Percentiles rank a stretch among this genome's conserved stretches.
These are phyloP conservation scores for Drosophila birchii DNA, from an alignment of 2,888 invertebrate species.

Conservation along the genomic window DNA sequence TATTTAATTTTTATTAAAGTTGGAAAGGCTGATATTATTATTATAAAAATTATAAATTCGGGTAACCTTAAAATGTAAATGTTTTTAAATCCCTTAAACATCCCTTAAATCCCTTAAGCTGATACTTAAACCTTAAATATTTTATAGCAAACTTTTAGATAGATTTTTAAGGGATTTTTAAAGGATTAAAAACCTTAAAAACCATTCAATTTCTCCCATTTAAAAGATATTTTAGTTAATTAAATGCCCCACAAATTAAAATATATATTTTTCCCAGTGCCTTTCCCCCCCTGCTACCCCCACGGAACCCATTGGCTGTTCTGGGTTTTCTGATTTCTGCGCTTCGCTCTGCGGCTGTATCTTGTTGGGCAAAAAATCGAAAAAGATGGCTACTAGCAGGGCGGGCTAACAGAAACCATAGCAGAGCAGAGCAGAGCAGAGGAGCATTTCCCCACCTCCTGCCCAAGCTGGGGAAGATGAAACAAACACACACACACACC, in stretches of 20 bases:
- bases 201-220: not conserved
- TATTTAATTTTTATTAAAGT: no score
- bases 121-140: not conserved
- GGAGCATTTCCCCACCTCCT: conserved; percentile 17
- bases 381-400: conserved; percentile 82
- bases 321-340: conserved; percentile 21
- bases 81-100: no score
- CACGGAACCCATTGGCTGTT: not conserved
- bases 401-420: conserved; percentile 82
- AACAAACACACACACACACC: not conserved
- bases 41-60: no score
- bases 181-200: not conserved
- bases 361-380: conserved; percentile 76
- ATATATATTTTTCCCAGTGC: conserved; percentile 8
- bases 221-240: not conserved
- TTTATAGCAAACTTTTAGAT: not conserved
- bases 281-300: not conserved
- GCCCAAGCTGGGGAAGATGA: conserved; percentile 21
- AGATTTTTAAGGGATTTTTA: not conserved
- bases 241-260: not conserved
- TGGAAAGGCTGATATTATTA: no score
- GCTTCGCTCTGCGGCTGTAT: conserved; percentile 39
- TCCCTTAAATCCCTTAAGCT: no score
- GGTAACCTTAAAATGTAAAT: no score
- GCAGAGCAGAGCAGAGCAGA: conserved; percentile 48